Base-by-base conservation (phyloP, 2,113 vertebrate genomes). In the Rhombomys opimus region DNA sequence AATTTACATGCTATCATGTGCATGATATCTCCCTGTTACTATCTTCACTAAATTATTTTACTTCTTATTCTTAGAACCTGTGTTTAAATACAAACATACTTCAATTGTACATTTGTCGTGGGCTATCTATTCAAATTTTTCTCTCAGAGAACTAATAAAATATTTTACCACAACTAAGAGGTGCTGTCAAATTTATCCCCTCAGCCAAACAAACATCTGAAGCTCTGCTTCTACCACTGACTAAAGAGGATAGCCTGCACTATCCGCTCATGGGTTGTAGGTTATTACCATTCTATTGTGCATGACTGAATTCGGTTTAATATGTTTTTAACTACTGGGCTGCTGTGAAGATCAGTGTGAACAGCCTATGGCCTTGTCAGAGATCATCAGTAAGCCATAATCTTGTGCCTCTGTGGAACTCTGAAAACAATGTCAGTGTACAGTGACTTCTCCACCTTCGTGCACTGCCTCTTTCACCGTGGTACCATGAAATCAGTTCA, bases 311-410 rank as follows among this genome's bases (percentile, higher is more conserved):
- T 35, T n/a, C 7, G 27, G 4, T 94, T 50, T 77, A 50, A 50
- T n/a, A 57, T 90, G 15, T 2, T 18, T 86, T 52, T 76, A 46
- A 41, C 17, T 25, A 20, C 7, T 72, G 35, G 1, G 93, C 96
- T 89, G 30, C 35, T 65, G 6, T 75, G 57, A 98, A 92, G 76
- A 54, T 94, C 91, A 94, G 54, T 50, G 97, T 52, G 38, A 9
- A 35, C 38, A 82, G 57, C 57, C 2, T 81, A 1, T 87, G 81
- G 95, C 88, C 14, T 80, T 17, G 2, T n/a, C 65, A 76, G 68
- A 92, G 59, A 46, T 96, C 80, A 80, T 87, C 38, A 97, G 38
- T 15, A 96, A 12, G 8, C 38, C 25, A 10, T 46, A 38, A 68
- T 81, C 75, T 81, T 75, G 86, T 84, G 59, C 50, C 95, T 72